These are phyloP conservation scores for Drosophila prolongata DNA, from an alignment of 2,888 invertebrate species.

Conservation along the genomic window DNA sequence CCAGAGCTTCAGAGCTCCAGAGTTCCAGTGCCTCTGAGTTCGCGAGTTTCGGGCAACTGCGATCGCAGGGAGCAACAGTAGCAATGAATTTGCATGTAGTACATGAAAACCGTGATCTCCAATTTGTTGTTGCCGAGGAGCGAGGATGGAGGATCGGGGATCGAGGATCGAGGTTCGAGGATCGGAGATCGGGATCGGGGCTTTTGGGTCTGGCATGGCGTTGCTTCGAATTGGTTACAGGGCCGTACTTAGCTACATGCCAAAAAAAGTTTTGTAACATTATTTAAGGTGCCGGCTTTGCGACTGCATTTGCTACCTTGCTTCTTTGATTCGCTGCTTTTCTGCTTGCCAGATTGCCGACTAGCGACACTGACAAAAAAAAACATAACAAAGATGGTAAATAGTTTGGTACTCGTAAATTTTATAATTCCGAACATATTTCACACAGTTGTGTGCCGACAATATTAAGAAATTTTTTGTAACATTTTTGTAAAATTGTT, in stretches of 20 bases:
- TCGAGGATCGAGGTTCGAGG: slow-evolving; percentile 17
- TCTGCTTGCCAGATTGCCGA: background rate
- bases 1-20: slow-evolving; percentile 11
- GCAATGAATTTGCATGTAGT: slow-evolving; percentile 84
- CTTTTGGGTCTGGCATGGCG: slow-evolving; percentile 25
- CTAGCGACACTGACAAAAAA: background rate
- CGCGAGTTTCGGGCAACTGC: slow-evolving; percentile 1
- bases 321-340: slow-evolving; percentile 1
- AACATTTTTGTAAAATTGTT: too few relatives aligned
- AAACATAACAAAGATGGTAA: too few relatives aligned
- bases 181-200: slow-evolving; percentile 16
- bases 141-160: background rate
- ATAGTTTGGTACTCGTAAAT: too few relatives aligned
- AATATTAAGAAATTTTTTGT: too few relatives aligned
- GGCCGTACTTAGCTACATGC: slow-evolving; percentile 74
- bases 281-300: slow-evolving; percentile 72
- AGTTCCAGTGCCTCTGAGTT: background rate
- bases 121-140: slow-evolving; percentile 80
- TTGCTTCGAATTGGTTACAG: slow-evolving; percentile 69
- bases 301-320: slow-evolving; percentile 32
- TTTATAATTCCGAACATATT: too few relatives aligned
- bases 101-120: slow-evolving; percentile 85
- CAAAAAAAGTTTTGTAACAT: slow-evolving; percentile 75
- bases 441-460: too few relatives aligned
- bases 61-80: slow-evolving; percentile 76